These are phyloP conservation scores for Sebastes flavidus DNA, from an alignment of 2,797 vertebrate species.

Conservation along the genomic window DNA sequence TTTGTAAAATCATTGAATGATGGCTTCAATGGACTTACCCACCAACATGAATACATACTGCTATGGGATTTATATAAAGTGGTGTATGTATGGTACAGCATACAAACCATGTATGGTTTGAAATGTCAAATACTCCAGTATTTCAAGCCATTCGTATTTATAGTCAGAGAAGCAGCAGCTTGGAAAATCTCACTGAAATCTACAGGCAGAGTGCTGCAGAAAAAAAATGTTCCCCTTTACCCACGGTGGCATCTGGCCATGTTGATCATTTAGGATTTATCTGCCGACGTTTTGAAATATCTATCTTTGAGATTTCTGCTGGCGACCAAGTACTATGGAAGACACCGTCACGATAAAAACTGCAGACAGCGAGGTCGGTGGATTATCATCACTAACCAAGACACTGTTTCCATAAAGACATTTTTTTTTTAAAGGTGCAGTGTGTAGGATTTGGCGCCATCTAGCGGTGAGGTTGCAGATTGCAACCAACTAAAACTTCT, in stretches of 20 bases:
- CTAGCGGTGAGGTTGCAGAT: too few relatives aligned
- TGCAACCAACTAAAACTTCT: neutral
- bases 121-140: neutral
- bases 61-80: neutral
- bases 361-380: neutral
- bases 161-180: neutral
- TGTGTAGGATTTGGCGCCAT: neutral
- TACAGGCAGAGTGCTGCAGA: neutral
- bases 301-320: neutral
- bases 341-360: neutral
- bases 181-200: neutral
- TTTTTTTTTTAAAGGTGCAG: neutral
- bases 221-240: neutral
- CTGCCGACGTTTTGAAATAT: neutral
- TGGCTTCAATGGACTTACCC: neutral
- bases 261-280: neutral
- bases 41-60: neutral
- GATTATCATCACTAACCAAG: neutral
- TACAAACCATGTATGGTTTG: constrained; percentile 1
- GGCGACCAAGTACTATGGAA: neutral
- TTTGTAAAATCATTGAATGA: neutral
- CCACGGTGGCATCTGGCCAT: neutral
- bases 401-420: neutral
- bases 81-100: neutral
- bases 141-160: neutral